These are phyloP conservation scores for Piaya cayana DNA, from an alignment of 2,113 vertebrate species.

Conservation along the genomic window DNA sequence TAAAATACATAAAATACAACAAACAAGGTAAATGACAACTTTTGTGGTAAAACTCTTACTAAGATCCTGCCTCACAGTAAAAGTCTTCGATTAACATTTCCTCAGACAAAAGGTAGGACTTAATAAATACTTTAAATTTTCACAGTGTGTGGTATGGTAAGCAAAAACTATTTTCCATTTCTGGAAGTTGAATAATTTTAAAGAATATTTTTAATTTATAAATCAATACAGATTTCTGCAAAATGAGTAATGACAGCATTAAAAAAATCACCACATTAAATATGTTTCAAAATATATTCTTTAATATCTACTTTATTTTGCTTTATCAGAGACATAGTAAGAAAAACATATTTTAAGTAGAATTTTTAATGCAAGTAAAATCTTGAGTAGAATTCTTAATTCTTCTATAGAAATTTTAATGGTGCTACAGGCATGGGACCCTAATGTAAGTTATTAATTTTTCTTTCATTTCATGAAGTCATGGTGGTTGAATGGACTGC, in stretches of 20 bases:
- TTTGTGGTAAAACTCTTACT: not conserved
- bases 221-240: not conserved
- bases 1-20: not conserved
- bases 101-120: not conserved
- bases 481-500: not conserved
- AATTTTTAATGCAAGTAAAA: not conserved
- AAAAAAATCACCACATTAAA: not conserved
- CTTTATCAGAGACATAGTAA: not conserved
- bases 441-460: not conserved
- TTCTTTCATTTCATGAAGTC: not conserved
- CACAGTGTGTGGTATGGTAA: not conserved
- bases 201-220: not conserved
- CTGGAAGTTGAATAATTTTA: not conserved
- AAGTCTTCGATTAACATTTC: not conserved
- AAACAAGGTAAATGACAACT: not conserved
- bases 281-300: not conserved
- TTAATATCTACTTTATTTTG: conserved; percentile 5
- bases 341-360: not conserved
- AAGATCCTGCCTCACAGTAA: not conserved
- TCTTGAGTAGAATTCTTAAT: not conserved
- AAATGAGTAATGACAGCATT: not conserved
- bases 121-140: not conserved
- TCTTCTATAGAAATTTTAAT: not conserved
- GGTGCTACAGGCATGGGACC: not conserved
- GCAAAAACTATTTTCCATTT: not conserved